A percentile compares a stretch with the other conserved stretches of the same genome.
Evolutionary conservation across 2,888 invertebrate species (phyloP).

Genomic region (Cetonia aurata): DNA sequence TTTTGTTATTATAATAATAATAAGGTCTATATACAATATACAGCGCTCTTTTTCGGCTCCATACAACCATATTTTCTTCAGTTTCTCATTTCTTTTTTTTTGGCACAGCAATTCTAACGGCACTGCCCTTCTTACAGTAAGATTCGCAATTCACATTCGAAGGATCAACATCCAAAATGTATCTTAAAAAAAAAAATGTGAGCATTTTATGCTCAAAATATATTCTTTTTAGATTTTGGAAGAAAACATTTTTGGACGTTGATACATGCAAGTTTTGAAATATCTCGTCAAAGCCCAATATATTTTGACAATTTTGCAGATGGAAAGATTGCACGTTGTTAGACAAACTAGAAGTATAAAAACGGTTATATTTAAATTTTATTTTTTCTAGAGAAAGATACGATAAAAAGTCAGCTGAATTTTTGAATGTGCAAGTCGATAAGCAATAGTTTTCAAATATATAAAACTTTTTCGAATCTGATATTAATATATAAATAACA

Average conservation of each 20-base stretch:
- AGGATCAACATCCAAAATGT: constrained; percentile 10
- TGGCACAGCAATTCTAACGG: constrained; percentile 61
- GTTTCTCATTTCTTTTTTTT: constrained; percentile 49
- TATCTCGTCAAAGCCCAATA: background rate
- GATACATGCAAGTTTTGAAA: constrained; percentile 51
- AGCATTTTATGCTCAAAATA: constrained; percentile 47
- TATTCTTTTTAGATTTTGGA: constrained; percentile 23
- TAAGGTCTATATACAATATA: constrained; percentile 60
- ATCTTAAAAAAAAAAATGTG: background rate
- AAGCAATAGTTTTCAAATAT: too few relatives aligned
- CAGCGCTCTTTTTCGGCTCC: constrained; percentile 57
- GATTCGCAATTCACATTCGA: constrained; percentile 26
- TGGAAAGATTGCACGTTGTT: too few relatives aligned
- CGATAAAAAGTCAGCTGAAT: too few relatives aligned
- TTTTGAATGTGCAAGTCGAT: too few relatives aligned
- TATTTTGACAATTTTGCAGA: background rate
- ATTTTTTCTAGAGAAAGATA: too few relatives aligned
- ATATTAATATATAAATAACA: too few relatives aligned
- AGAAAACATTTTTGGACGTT: constrained; percentile 41
- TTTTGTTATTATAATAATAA: constrained; percentile 46
- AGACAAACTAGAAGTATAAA: too few relatives aligned
- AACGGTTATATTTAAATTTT: too few relatives aligned
- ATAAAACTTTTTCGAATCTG: too few relatives aligned
- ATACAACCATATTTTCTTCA: constrained; percentile 53
- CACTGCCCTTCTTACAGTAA: constrained; percentile 55